Evolutionary conservation across 2,797 vertebrate species (phyloP), one percentile per base, ranked within the genome.

Genomic region (Caiman crocodilus): DNA sequence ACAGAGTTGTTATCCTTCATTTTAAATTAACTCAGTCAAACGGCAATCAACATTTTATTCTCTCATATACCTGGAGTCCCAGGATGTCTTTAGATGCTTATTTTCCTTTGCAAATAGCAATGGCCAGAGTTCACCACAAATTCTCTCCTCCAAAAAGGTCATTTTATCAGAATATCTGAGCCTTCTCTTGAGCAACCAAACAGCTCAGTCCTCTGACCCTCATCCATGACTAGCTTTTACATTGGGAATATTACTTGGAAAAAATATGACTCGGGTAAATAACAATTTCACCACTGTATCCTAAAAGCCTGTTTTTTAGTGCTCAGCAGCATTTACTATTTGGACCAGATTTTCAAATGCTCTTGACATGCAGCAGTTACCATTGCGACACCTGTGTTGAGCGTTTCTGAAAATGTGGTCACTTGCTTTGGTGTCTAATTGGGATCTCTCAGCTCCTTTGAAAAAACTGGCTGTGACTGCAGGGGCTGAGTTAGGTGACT

Each of bases 161-260:
- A 61, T 7, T 25, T 67, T 17, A 23, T 79, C n/a, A 57, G 23
- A 4, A 50, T 69, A 15, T 26, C 60, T 75, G 76, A 71, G 60
- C 58, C 65, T 82, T 63, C 17, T 20, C 35, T 76, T 76, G 23
- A 23, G 28, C 75, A 87, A 84, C 69, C 3, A 20, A 76, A 67
- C 67, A 26, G 50, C 23, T 60, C n/a, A 30, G 42, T 20, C 30
- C 67, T 1, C 0, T 7, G 23, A 57, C 42, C 80, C 67, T 95
- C 11, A 17, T 26, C 82, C n/a, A 5, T 16, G 13, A 30, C 5
- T 17, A 10, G 17, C 30, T 20, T 2, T 4, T 28, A 26, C 20
- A 16, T 5, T 57, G 15, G 26, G n/a, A 5, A 6, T 18, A 64
- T 67, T 55, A 2, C 1, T 6, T 30, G 0, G 0, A 0, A 5